A percentile compares a stretch with the other conserved stretches of the same genome.
Conservation (phyloP, 1,140 invertebrate species). For the Amphibalanus amphitrite region DNA sequence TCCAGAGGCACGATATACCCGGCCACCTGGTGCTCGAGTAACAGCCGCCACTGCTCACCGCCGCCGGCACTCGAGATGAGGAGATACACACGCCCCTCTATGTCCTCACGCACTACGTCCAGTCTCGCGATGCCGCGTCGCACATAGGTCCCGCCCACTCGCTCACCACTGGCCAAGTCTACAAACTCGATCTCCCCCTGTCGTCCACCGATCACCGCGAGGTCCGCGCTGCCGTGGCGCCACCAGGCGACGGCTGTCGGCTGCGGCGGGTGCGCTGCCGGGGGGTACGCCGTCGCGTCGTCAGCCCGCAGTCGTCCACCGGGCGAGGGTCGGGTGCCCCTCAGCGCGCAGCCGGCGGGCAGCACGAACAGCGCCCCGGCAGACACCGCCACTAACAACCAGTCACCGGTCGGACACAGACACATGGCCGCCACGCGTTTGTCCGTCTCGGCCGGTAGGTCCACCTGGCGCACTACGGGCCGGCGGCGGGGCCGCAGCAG, state of each 20-base stretch:
- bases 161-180: constrained; percentile 44
- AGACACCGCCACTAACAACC: not conserved
- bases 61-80: not conserved
- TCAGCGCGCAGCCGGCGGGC: not conserved
- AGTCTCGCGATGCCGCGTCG: not conserved
- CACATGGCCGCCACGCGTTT: not conserved
- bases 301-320: not conserved
- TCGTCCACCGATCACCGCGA: constrained; percentile 51
- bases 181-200: constrained; percentile 49
- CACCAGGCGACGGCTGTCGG: not conserved
- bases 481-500: not conserved
- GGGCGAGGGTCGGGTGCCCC: too few species aligned
- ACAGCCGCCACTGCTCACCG: not conserved
- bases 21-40: not conserved
- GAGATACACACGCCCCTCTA: not conserved
- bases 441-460: not conserved
- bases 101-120: not conserved
- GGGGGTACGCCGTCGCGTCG: not conserved
- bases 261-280: not conserved
- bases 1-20: not conserved
- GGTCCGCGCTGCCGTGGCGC: not conserved
- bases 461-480: not conserved
- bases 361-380: not conserved
- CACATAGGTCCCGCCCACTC: constrained; percentile 42
- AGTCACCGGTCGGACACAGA: not conserved